Evolutionary conservation across 2,888 invertebrate species (phyloP), one percentile per base, ranked within the genome.

Genomic region (Drosophila villosipedis): DNA sequence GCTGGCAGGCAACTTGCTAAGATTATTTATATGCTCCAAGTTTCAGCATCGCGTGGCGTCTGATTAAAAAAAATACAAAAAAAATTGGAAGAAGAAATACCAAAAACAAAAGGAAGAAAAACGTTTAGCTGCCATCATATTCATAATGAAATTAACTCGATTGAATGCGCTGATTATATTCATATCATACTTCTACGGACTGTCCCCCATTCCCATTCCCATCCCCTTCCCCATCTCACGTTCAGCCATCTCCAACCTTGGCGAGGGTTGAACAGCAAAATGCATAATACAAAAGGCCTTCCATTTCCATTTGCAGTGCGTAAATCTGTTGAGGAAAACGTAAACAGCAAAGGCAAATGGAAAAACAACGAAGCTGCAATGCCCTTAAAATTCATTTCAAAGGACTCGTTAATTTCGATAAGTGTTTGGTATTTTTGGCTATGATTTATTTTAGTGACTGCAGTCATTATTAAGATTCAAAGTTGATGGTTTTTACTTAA

Each of bases 141-240:
- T 86, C 89, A 87, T 79, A 88, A 83, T 80, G 76, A 79, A 90
- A 90, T 87, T 84, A 90, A 89, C 82, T 83, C 85, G 87, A 91
- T 92, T 82, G 78, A 91, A 86, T 87, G 84, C 84, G 81, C 82
- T 89, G 91, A 91, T 91, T 87, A 84, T 89, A 89, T 92, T 85
- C 85, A 89, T 83, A 75, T 79, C 81, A 84, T 83, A 84, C 83
- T 89, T 86, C 77, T 81, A 72, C 52, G 54, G 31, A 35, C 49
- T 49, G 49, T n/a, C 28, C 25, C 9, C 39, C 49, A 28, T n/a
- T 33, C 41, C 41, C 22, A 37, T 7, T 25, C 30, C 25, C 12
- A 22, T 6, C 0, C 6, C 19, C 14, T 12, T 6, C 5, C 35
- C 22, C 16, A 19, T 6, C 28, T 31, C 39, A 7, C 2, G 16